Percentiles rank a stretch among this genome's conserved stretches.
These are phyloP conservation scores for Rhyacophila brunnea DNA, from an alignment of 1,140 invertebrate species.

Conservation along the genomic window DNA sequence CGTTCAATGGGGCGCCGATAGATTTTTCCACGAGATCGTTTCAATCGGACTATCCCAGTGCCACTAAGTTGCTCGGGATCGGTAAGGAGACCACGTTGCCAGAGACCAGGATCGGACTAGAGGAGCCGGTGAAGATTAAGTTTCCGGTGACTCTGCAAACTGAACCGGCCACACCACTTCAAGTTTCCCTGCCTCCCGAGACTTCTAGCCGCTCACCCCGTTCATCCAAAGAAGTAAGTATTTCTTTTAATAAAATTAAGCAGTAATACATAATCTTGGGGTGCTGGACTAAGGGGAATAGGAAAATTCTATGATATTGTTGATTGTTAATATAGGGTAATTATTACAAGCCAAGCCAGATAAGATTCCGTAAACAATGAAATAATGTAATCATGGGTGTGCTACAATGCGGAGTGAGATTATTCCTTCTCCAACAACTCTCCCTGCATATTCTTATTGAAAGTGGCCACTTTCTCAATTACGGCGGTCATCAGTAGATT, in stretches of 20 bases:
- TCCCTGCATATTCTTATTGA: too few species aligned
- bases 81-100: constrained; percentile 21
- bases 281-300: too few species aligned
- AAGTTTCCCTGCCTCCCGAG: constrained; percentile 67
- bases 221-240: constrained; percentile 46
- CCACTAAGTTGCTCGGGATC: constrained; percentile 15
- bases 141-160: constrained; percentile 22
- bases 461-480: too few species aligned
- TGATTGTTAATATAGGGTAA: too few species aligned
- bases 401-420: too few species aligned
- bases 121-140: constrained; percentile 26
- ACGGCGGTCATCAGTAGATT: too few species aligned
- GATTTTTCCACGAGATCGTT: constrained; percentile 22
- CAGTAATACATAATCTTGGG: too few species aligned
- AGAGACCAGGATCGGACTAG: constrained; percentile 13
- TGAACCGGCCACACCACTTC: constrained; percentile 52
- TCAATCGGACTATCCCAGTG: constrained; percentile 20
- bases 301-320: too few species aligned
- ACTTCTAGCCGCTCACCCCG: constrained; percentile 50
- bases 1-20: constrained; percentile 50
- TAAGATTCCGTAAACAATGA: too few species aligned
- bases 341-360: too few species aligned
- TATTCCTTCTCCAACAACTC: too few species aligned
- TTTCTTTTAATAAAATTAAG: neutral
- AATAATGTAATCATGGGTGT: too few species aligned